Base-by-base conservation (phyloP, 2,888 invertebrate genomes). In the Morinoia aosen region DNA sequence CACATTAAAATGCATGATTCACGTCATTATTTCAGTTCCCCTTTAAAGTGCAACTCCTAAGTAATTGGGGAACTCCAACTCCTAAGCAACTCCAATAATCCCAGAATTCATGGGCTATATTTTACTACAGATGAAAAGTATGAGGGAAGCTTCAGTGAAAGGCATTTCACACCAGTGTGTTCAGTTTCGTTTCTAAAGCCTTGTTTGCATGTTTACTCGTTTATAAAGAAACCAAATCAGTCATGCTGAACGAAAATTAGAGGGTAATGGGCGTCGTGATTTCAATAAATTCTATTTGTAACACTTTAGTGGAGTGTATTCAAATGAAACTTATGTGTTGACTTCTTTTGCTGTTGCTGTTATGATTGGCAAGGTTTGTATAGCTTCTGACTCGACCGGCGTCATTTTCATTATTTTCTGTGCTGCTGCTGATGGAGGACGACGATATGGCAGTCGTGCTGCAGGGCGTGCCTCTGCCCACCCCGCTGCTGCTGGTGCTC, bases 401-500 rank as follows among this genome's bases (percentile, higher is more conserved):
- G n/a, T 95, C 95, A 40, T 95, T 95, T 40, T 95, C 95, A 11
- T 48, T 95, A 58, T 95, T 95, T 64, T 95, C 95, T 58, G 95
- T 95, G 33, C 95, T 95, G 95, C 95, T 95, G 64, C 95, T 95
- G 25, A 95, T 95, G 48, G 95, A 95, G 8, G 95, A 95, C 14
- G 95, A 95, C 8, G 95, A 95, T n/a, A 95, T 95, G 14, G 95
- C 95, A 12, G 93, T 33, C 19, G 93, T 57, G 57, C 57, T 93
- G 57, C 93, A 56, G 57, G 93, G 93, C 25, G 93, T 93, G 57
- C 93, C 93, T 93, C 93, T 93, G 57, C 93, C 93, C 56, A 93
- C 12, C 40, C 90, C 90, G 39, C 25, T 48, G 48, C n/a, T 93
- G 93, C 57, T 91, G 90, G 19, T 90, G n/a, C 90, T 90, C 48